Evolutionary conservation across 2,888 invertebrate species (phyloP).

Genomic region (Timema podura): DNA sequence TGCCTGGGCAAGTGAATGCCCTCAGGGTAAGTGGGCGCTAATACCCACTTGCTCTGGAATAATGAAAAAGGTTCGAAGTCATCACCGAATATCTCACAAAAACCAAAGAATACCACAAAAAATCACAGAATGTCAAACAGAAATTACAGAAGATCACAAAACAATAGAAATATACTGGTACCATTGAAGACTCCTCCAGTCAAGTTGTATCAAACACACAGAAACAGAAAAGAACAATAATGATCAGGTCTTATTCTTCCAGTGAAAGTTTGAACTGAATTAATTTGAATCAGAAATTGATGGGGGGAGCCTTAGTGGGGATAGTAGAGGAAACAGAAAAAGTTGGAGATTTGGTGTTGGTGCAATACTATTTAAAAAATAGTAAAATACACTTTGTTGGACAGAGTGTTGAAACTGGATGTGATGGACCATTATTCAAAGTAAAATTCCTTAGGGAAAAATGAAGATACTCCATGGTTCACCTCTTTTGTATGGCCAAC

Average conservation of each 20-base stretch:
- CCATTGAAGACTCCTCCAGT: too few species aligned
- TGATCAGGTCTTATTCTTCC: background rate
- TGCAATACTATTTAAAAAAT: background rate
- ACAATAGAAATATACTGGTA: too few species aligned
- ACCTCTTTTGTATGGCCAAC: background rate
- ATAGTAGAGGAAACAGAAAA: background rate
- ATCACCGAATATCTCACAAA: too few species aligned
- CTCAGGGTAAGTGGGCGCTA: too few species aligned
- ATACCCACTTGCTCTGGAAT: too few species aligned
- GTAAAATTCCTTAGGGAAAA: conserved; percentile 6
- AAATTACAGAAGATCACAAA: too few species aligned
- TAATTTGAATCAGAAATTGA: background rate
- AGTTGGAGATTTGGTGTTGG: conserved; percentile 3
- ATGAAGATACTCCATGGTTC: background rate
- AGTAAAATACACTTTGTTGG: background rate
- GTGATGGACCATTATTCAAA: background rate
- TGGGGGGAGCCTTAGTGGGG: background rate
- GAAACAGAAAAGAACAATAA: background rate
- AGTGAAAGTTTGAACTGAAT: background rate
- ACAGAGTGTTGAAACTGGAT: background rate
- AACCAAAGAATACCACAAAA: too few species aligned
- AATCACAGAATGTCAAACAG: too few species aligned
- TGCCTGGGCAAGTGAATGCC: too few species aligned
- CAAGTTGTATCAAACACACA: too few species aligned
- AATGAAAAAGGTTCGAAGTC: too few species aligned